Base-by-base conservation (phyloP, 2,113 vertebrate genomes). In the Phylloscopus trochiloides region DNA sequence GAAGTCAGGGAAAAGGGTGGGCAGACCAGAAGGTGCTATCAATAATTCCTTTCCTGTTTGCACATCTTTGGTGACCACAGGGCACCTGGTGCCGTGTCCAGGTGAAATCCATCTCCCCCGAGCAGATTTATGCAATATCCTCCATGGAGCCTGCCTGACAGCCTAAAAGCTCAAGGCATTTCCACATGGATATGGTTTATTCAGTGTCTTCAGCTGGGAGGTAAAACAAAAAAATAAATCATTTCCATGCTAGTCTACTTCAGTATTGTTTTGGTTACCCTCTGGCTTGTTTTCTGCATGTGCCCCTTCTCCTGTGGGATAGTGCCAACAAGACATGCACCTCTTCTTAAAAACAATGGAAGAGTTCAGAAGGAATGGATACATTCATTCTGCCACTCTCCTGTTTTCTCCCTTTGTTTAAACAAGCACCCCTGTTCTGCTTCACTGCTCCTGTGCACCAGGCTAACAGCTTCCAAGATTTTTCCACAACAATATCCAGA, bases 401-500 rank as follows among this genome's bases (percentile, higher is more conserved):
- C 12, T 10, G 4, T 47, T 71, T 62, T 55, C 32, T 85, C n/a
- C 36, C 61, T 80, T 55, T 0, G 0, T 42, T 70, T 70, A 89
- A 47, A 63, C 50, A 55, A 79, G 26, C 12, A 5, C 47, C 83
- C 7, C 79, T 91, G 82, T 12, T 96, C 63, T 82, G 70, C 50
- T 63, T 87, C 66, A 36, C 17, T 18, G 83, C 83, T 92, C 68
- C 88, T 81, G 59, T 90, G 92, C 87, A 92, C 75, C 71, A 73
- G 62, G 14, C 66, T 73, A 67, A 73, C 3, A 0, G 40, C 83
- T 82, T 89, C 96, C 91, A 91, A 91, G 62, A 14, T 65, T 85
- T 88, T 95, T 96, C 94, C 90, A 90, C 93, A 81, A 72, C 74
- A 91, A 76, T 2, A 78, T 91, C 92, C 93, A 95, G 89, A 45